A percentile compares a stretch with the other conserved stretches of the same genome.
Evolutionary conservation across 1,140 invertebrate species (phyloP).

Genomic region (Papilio polyxenes): DNA sequence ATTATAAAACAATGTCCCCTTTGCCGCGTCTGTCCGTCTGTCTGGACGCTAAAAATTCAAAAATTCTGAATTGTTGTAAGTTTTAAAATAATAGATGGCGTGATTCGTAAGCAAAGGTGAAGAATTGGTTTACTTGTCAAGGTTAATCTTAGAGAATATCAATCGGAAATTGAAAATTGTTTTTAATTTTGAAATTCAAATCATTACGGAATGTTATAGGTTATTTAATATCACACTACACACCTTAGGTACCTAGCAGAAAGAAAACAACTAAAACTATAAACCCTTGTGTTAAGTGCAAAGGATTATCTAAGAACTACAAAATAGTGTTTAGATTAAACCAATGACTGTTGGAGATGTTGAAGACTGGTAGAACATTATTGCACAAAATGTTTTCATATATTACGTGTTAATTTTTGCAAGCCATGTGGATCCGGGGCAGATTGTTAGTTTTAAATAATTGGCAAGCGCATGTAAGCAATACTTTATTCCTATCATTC

Average conservation of each 20-base stretch:
- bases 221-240: no score
- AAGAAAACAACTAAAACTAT: no score
- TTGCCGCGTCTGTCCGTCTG: not conserved
- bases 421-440: not conserved
- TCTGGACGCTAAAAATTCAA: not conserved
- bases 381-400: not conserved
- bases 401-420: not conserved
- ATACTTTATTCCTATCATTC: slow-evolving; percentile 50
- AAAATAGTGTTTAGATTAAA: no score
- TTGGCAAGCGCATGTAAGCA: slow-evolving; percentile 55
- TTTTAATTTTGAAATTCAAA: no score
- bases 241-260: no score
- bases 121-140: no score
- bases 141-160: no score
- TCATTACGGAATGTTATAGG: no score
- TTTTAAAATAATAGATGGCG: not conserved
- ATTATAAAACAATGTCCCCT: not conserved
- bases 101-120: not conserved
- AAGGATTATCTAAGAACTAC: no score
- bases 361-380: not conserved
- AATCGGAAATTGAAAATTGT: no score
- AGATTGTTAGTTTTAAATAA: slow-evolving; percentile 41
- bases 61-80: not conserved
- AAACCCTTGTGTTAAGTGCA: no score
- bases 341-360: no score